Evolutionary conservation across 2,797 vertebrate species (phyloP).

Genomic region (Falco naumanni): DNA sequence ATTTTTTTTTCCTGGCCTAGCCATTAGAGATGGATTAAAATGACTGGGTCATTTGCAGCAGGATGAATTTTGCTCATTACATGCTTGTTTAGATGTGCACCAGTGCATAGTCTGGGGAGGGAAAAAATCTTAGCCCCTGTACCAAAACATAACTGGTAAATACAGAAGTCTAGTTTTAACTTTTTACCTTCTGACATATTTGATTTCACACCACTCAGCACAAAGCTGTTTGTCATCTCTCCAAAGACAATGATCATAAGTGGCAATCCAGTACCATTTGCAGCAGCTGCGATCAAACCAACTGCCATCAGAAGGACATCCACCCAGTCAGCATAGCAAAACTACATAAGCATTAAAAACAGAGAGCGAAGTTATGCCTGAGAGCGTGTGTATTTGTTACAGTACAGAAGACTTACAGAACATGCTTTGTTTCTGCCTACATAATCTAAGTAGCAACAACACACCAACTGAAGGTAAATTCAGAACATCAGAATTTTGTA

Average conservation of each 20-base stretch:
- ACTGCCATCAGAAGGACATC: conserved; percentile 78
- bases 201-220: conserved; percentile 34
- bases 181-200: conserved; percentile 31
- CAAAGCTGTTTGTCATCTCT: conserved; percentile 80
- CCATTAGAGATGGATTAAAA: not conserved
- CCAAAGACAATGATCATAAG: conserved; percentile 78
- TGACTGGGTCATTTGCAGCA: not conserved
- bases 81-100: not conserved
- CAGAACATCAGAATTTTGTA: not conserved
- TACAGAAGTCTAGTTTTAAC: conserved; percentile 3
- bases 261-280: conserved; percentile 72
- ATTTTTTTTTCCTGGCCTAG: not conserved
- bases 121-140: not conserved
- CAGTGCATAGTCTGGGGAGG: not conserved
- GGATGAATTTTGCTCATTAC: not conserved
- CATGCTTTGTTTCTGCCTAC: not conserved
- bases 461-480: not conserved
- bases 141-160: not conserved
- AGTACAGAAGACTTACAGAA: not conserved
- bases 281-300: conserved; percentile 65
- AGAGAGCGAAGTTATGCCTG: not conserved
- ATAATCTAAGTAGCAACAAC: not conserved
- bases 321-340: conserved; percentile 70
- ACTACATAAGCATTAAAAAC: conserved; percentile 47
- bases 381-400: not conserved